Base-by-base conservation (phyloP, 1,140 invertebrate species). In the Homarus americanus region DNA sequence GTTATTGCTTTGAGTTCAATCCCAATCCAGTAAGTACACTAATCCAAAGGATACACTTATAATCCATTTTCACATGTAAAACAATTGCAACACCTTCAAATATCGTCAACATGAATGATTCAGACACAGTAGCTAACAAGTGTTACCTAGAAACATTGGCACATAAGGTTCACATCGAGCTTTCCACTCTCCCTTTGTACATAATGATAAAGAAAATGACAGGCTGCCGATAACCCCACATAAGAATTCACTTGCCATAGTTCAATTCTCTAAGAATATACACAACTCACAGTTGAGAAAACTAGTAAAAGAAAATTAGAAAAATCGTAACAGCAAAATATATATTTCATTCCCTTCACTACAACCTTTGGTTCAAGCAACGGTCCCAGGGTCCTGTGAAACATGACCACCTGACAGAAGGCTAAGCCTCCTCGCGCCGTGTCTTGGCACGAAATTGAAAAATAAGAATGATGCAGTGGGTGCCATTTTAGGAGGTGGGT, bases 71-170 rank as follows among this genome's bases (percentile, higher is more conserved):
- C 88, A 90, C 88, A 90, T 53, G 82, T 90, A 84, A 90, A 90
- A 90, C 88, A 90, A 90, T 76, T 90, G 88, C 88, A 90, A 90
- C 88, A 90, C 88, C 88, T 88, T 90, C 88, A 84, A 90, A 90
- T 90, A 90, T 90, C 88, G 72, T 90, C 88, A 90, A 90, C 88
- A 90, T 82, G 88, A 90, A 90, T 82, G 88, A 83, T 90, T 90
- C 88, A 83, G 88, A 90, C 88, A 90, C 80, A 83, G 88, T 90
- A 90, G 88, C 88, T 90, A 90, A 90, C 88, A 90, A 90, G 88
- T 90, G 80, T 90, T 84, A 90, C 73, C 88, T 90, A 90, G 88
- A 90, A 84, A 90, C 88, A 90, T 90, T 90, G 88, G 88, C 88
- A 90, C 88, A 83, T 90, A 76, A 90, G 88, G 88, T 90, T 83